Base-by-base conservation (phyloP, 2,888 invertebrate genomes). In the Nycteola revayana region DNA sequence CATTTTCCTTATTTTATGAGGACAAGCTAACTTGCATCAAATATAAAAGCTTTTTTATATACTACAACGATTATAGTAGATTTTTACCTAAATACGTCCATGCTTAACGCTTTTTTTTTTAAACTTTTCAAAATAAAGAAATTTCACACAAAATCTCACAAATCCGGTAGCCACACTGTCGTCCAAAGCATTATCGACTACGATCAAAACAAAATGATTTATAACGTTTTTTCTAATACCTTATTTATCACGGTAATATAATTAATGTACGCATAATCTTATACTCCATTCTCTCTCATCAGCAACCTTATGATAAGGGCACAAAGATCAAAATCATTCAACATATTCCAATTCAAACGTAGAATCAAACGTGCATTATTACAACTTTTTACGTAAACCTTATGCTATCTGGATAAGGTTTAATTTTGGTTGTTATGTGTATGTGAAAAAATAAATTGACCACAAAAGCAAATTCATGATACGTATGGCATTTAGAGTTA, bases 161-260 rank as follows among this genome's bases (percentile, higher is more conserved):
- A 49, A 39, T 32, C 50, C 73, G 40, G 75, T 76, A 77, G 77
- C 76, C 33, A 30, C 34, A 48, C 57, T 68, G 69, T 74, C 74
- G 66, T 50, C 59, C 47, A 44, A 42, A 47, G 62, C 55, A 63
- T 65, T 68, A 66, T 52, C 57, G 38, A 36, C 44, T 36, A 41
- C 45, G 38, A 66, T 69, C 66, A 66, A 57, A 63, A 62, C 61
- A 65, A 52, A 47, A 60, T 66, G 66, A 77, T 74, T 71, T 69
- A 75, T 70, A 36, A 36, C 39, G 43, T 64, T 69, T n/a, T 69
- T 66, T 64, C 46, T 49, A 49, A 40, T 30, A 47, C 31, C 42
- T 33, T 38, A 58, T 57, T 56, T 53, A 60, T 59, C 56, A 42
- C 49, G 43, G 55, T 56, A 56, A 55, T 46, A 54, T 62, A 63